Evolutionary conservation across 2,888 invertebrate species (phyloP), one percentile per base, ranked within the genome.

Genomic region (Hemithea aestivaria): DNA sequence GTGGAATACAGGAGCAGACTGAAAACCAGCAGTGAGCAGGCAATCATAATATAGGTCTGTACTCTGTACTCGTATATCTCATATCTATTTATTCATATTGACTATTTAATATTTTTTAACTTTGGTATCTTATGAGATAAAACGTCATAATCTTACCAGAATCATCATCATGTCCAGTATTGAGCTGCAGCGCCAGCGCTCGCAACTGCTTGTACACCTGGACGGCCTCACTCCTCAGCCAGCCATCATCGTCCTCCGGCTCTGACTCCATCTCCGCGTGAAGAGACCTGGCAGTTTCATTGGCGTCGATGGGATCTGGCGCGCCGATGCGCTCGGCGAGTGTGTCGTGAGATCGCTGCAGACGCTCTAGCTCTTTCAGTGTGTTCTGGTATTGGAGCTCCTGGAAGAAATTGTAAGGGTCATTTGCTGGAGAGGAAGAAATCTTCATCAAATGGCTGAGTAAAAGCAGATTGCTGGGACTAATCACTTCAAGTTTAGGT

Each of bases 221-320:
- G 40, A 92, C 89, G 26, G 92, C 91, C 56, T 93, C 92, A 28
- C 87, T 87, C 53, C 90, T 73, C 81, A 90, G 82, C 89, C 92
- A 88, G 66, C 84, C 66, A 28, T 90, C 88, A n/a, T 88, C 89
- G 34, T 77, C 65, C 40, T 78, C 89, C 1, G 90, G 91, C 43
- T 93, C 93, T 32, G 93, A 90, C 73, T 96, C 96, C 92, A 97
- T 94, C 89, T 97, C 97, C 51, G 94, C 95, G 67, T 95, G 94
- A 41, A 97, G 89, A 10, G 96, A 96, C 46, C 94, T 56, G 48
- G 90, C 88, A 5, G 89, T 80, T 53, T 78, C 77, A 6, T 76
- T 64, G 8, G 68, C 64, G 30, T 84, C 77, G 0, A 73, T 63
- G 7, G 88, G 73, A 8, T 87, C 87, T 16, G 92, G 87, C 6